A percentile compares a stretch with the other conserved stretches of the same genome.
Conservation (phyloP, 2,797 vertebrate genomes). For the Oryzias dopingdopingensis region DNA sequence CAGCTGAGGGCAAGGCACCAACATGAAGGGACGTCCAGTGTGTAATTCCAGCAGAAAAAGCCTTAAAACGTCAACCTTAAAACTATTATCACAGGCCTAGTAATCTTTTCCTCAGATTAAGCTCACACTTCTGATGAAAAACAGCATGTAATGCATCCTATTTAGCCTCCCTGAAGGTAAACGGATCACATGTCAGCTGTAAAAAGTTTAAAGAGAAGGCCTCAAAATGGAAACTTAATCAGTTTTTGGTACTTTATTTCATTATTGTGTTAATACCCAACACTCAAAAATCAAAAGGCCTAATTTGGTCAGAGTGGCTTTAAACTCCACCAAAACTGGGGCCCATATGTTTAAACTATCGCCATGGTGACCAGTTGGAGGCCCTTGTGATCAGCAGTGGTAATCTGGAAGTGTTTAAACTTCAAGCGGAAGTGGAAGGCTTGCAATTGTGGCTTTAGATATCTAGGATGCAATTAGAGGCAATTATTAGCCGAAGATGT, state of each 20-base stretch:
- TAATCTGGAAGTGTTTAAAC: conserved; percentile 66
- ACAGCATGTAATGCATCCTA: too few species aligned
- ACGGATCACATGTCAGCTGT: too few species aligned
- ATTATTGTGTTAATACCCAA: neutral
- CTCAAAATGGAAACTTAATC: neutral
- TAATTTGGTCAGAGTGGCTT: conserved; percentile 11
- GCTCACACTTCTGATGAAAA: too few species aligned
- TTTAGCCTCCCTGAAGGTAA: too few species aligned
- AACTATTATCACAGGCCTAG: neutral
- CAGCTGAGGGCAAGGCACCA: conserved; percentile 30
- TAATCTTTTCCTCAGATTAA: too few species aligned
- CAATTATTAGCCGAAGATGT: conserved; percentile 59
- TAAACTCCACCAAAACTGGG: neutral
- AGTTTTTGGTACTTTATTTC: neutral
- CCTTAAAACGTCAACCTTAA: neutral
- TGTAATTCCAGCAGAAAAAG: neutral
- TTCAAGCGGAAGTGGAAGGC: conserved; percentile 60
- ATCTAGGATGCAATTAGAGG: conserved; percentile 60
- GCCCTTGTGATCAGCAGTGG: conserved; percentile 15
- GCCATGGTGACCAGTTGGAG: conserved; percentile 40
- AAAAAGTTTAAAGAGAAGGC: too few species aligned
- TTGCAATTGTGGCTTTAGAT: conserved; percentile 53
- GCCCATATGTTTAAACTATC: conserved; percentile 12
- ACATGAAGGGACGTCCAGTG: conserved; percentile 2
- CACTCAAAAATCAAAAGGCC: neutral